Base-by-base conservation (phyloP, 2,888 invertebrate genomes). In the Eumerus sabulonum region DNA sequence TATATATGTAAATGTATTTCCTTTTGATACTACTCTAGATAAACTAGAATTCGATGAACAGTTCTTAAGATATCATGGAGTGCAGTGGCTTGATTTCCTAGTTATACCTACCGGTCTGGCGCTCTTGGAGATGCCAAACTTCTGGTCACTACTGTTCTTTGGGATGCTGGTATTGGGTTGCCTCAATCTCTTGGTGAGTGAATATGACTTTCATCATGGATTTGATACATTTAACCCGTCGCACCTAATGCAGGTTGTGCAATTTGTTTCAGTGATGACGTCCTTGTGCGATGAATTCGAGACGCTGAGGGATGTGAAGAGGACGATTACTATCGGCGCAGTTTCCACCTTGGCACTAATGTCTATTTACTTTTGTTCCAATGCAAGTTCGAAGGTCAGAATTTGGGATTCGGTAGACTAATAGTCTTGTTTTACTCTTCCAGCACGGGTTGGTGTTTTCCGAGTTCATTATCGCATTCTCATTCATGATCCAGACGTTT, bases 401-500 rank as follows among this genome's bases (percentile, higher is more conserved):
- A 12, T 82, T 60, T 83, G 83, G 83, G 82, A 82, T 81, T 83
- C 83, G 3, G 64, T 19, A 72, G 67, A 19, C 82, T 81, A 14
- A 66, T 5, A 40, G 11, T 3, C 11, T n/a, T n/a, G 11, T 5
- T 40, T 40, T 40, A 11, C 40, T 40, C 96, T 88, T 92, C 94
- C 19, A 94, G 94, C 84, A 93, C 93, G 53, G 95, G 96, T 82
- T 95, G 3, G 40, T 40, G 3, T 40, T n/a, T 11, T 40, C 70
- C n/a, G 74, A 74, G 36, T 54, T 70, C 9, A 16, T 79, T 1
- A 70, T 74, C 1, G 70, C 68, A 4, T 64, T 64, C 13, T 59
- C 68, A 1, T 53, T 79, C 9, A 51, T 79, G 1, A 79, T 96
- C 91, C 67, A 96, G 90, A 87, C 96, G 95, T 1, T 95, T 94